These are phyloP conservation scores for Albula goreensis DNA, from an alignment of 2,113 vertebrate genomes.

Conservation along the genomic window DNA sequence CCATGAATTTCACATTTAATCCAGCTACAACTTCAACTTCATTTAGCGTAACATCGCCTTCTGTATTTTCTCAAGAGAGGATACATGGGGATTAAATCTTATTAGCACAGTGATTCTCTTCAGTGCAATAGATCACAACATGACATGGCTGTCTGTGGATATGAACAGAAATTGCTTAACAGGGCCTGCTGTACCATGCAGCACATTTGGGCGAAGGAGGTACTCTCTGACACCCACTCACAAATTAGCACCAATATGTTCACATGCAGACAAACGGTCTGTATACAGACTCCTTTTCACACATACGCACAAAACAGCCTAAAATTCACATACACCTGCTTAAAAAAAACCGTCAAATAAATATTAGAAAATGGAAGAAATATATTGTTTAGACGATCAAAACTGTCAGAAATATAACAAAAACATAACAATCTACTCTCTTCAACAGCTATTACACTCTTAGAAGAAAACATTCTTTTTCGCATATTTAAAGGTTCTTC, in stretches of 20 bases:
- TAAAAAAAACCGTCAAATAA: too few relatives aligned
- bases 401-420: too few relatives aligned
- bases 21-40: conserved; percentile 49
- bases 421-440: too few relatives aligned
- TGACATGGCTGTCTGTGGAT: conserved; percentile 45
- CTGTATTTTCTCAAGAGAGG: conserved; percentile 49
- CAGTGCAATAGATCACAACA: conserved; percentile 54
- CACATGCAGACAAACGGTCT: not conserved
- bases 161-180: conserved; percentile 41
- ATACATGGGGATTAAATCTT: conserved; percentile 62
- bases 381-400: too few relatives aligned
- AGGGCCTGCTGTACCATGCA: conserved; percentile 16
- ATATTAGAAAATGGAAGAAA: too few relatives aligned
- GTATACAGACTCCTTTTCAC: conserved; percentile 6
- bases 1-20: conserved; percentile 53
- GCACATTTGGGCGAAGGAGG: conserved; percentile 14
- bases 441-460: too few relatives aligned
- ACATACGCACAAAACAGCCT: conserved; percentile 13
- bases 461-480: too few relatives aligned
- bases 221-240: conserved; percentile 1
- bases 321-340: not conserved
- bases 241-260: not conserved
- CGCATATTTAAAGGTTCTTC: too few relatives aligned
- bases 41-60: conserved; percentile 42
- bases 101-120: conserved; percentile 64